A percentile compares a stretch with the other conserved stretches of the same genome.
Conservation (phyloP, 2,113 vertebrate species). For the Prionailurus viverrinus region DNA sequence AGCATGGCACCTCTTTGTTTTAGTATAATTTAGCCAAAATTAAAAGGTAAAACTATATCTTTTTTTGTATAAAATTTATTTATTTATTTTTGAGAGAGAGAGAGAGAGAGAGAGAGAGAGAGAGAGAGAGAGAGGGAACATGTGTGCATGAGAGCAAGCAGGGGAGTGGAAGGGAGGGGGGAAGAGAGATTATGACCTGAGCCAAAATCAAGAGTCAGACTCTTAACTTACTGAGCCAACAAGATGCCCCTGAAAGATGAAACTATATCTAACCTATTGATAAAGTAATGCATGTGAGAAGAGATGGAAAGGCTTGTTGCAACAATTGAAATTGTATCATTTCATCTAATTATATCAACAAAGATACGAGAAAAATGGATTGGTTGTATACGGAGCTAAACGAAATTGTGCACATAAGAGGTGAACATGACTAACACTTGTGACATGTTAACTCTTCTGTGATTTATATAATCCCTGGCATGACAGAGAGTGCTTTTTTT, state of each 20-base stretch:
- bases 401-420: not conserved
- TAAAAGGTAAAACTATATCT: not conserved
- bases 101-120: no score
- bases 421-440: not conserved
- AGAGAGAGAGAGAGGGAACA: no score
- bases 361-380: not conserved
- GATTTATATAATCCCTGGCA: not conserved
- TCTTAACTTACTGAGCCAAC: no score
- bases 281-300: not conserved
- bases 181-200: no score
- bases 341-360: conserved; percentile 17
- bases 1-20: not conserved
- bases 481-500: not conserved
- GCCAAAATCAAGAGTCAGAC: no score
- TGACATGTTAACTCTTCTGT: not conserved
- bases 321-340: not conserved
- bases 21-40: not conserved
- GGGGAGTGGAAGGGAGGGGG: no score
- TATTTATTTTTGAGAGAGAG: no score
- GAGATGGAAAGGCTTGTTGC: not conserved
- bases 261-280: not conserved
- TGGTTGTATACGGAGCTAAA: not conserved
- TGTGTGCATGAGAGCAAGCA: no score
- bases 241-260: not conserved
- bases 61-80: no score